Evolutionary conservation across 2,797 vertebrate species (phyloP).

Genomic region (Lerista edwardsae): DNA sequence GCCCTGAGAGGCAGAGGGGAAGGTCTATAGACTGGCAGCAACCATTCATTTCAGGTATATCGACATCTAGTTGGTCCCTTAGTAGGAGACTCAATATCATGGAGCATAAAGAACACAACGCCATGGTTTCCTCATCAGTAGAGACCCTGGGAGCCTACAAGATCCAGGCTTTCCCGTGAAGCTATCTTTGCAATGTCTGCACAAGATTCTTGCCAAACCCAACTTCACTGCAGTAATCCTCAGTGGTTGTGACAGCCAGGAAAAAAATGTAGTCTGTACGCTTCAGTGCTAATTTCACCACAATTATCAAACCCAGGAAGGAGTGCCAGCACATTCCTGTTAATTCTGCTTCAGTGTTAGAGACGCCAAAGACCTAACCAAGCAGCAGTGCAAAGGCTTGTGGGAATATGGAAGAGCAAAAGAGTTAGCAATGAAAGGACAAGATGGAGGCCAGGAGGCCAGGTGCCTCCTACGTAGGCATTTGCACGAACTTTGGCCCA

Average conservation of each 20-base stretch:
- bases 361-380: conserved; percentile 1
- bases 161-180: conserved; percentile 11
- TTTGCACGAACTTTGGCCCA: conserved; percentile 7
- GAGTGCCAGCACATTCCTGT: not conserved
- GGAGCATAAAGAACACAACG: not conserved
- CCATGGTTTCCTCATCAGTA: not conserved
- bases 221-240: conserved; percentile 49
- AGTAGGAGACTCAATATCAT: not conserved
- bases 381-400: not conserved
- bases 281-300: conserved; percentile 7
- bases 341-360: conserved; percentile 16
- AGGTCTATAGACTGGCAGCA: not conserved
- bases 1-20: not conserved
- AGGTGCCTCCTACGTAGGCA: not conserved
- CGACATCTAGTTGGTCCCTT: not conserved
- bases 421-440: not conserved
- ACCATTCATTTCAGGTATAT: not conserved
- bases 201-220: conserved; percentile 18
- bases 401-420: not conserved
- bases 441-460: not conserved
- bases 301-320: conserved; percentile 22
- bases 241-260: conserved; percentile 5
- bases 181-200: conserved; percentile 31
- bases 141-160: accelerated
- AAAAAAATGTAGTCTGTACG: conserved; percentile 39